Percentiles rank a stretch among this genome's conserved stretches.
Conservation (phyloP, 2,113 vertebrate species). For the Athene noctua region DNA sequence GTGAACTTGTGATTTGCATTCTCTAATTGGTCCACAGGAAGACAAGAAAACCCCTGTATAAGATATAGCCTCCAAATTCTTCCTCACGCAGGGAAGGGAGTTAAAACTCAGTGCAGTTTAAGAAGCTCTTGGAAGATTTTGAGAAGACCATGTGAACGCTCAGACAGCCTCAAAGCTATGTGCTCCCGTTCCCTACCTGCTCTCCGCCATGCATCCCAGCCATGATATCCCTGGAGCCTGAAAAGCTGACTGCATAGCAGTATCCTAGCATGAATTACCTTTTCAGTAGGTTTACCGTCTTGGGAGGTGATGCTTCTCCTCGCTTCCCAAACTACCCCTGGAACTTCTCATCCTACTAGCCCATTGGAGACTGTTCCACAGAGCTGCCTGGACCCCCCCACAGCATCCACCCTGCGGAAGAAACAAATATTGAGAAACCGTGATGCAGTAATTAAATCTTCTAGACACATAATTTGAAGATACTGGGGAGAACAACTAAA, state of each 20-base stretch:
- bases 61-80: background rate
- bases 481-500: background rate
- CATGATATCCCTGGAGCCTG: background rate
- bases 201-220: background rate
- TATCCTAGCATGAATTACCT: background rate
- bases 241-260: background rate
- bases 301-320: constrained; percentile 6
- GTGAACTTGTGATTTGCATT: background rate
- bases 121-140: background rate
- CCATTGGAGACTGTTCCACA: constrained; percentile 21
- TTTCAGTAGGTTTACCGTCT: constrained; percentile 24
- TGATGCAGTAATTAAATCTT: background rate
- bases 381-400: constrained; percentile 5
- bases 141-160: background rate
- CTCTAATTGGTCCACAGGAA: background rate
- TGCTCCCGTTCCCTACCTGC: background rate
- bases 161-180: background rate
- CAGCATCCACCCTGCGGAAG: constrained; percentile 33
- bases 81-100: background rate
- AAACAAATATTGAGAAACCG: constrained; percentile 19
- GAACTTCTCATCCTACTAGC: constrained; percentile 42
- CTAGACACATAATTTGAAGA: background rate
- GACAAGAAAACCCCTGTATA: background rate
- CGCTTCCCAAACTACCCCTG: background rate
- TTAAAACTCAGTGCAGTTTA: background rate